These are phyloP conservation scores for Rallus limicola DNA, from an alignment of 2,113 vertebrate species.

Conservation along the genomic window DNA sequence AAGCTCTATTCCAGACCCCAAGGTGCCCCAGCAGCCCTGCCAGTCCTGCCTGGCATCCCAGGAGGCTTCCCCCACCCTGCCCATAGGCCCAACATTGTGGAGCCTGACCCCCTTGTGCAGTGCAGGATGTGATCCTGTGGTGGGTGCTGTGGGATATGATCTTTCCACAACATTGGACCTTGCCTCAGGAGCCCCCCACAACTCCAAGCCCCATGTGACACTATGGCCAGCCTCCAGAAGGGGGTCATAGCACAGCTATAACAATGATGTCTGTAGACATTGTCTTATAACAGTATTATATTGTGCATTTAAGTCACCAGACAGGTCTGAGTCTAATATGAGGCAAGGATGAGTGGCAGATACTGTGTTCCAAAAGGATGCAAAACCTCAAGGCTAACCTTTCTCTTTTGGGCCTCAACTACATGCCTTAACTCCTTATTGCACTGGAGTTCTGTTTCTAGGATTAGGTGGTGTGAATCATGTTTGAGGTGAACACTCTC, in stretches of 20 bases:
- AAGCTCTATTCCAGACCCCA: neutral
- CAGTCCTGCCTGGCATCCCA: neutral
- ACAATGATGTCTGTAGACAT: neutral
- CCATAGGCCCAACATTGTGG: neutral
- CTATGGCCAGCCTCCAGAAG: neutral
- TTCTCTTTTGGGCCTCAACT: neutral
- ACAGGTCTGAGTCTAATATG: neutral
- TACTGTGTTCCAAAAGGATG: neutral
- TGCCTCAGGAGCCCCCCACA: neutral
- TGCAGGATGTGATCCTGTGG: neutral
- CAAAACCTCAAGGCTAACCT: neutral
- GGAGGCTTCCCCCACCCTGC: rapidly evolving
- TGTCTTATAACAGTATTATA: neutral
- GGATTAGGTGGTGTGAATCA: neutral
- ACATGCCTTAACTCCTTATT: neutral
- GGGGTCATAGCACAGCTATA: rapidly evolving
- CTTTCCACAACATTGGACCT: neutral
- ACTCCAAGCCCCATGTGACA: neutral
- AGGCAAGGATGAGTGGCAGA: neutral
- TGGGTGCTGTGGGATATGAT: neutral
- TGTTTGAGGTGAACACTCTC: neutral
- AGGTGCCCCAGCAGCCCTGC: neutral
- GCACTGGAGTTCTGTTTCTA: neutral
- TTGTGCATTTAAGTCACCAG: neutral
- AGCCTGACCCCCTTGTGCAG: rapidly evolving